Percentiles rank a stretch among this genome's conserved stretches.
phyloP scores from a whole-genome alignment of 2,888 invertebrate genomes.

The Tridacna gigas region DNA sequence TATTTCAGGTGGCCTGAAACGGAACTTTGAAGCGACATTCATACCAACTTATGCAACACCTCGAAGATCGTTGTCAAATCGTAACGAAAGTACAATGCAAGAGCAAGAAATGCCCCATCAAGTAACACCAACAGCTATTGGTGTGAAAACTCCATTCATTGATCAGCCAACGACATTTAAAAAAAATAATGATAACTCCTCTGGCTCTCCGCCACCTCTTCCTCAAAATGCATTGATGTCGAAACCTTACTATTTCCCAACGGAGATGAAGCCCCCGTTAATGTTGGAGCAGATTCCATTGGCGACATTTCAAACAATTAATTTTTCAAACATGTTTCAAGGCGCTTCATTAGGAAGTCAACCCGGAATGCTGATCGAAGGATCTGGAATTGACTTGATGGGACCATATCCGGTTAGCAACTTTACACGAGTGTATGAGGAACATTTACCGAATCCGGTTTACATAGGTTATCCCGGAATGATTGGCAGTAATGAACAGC shows the following conservation, averaged over 20 bases:
- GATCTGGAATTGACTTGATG: constrained; percentile 13
- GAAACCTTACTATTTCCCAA: neutral
- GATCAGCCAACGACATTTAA: too few species aligned
- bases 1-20: too few species aligned
- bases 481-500: neutral
- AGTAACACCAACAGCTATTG: too few species aligned
- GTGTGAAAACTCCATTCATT: too few species aligned
- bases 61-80: too few species aligned
- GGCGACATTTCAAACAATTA: constrained; percentile 7
- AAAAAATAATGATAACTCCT: too few species aligned
- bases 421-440: neutral
- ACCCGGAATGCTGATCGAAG: constrained; percentile 52
- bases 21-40: too few species aligned
- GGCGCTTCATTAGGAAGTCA: constrained; percentile 30
- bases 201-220: too few species aligned
- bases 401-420: neutral
- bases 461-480: neutral
- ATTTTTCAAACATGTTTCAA: constrained; percentile 27
- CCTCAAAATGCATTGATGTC: too few species aligned
- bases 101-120: too few species aligned
- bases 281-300: constrained; percentile 26
- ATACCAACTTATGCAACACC: too few species aligned
- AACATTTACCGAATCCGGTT: neutral
- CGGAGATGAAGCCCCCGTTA: constrained; percentile 3
- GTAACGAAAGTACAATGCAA: too few species aligned